Evolutionary conservation across 2,797 vertebrate genomes (phyloP), one percentile per base, ranked within the genome.

Genomic region (Rhinoraja longicauda): DNA sequence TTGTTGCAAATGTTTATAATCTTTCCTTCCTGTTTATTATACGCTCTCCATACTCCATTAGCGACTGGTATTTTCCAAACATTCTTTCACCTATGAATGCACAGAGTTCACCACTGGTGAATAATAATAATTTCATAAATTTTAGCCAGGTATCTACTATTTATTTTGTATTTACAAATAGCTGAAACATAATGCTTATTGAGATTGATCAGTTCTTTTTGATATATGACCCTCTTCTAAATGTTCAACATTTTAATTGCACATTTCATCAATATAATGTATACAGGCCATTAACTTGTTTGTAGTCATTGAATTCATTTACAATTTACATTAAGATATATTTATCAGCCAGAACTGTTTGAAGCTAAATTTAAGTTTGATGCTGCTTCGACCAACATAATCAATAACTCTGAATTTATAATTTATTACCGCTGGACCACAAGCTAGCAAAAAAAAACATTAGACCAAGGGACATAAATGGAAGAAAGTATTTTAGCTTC

Each of bases 21-120:
- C 24, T 79, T 15, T 24, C 29, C 4, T n/a, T 62, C 4, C 1
- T 32, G 29, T 32, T 62, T n/a, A 86, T 62, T 13, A n/a, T 3
- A 17, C 29, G n/a, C 2, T 7, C 26, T 84, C 53, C 64, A 19
- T 17, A 32, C 93, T 93, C 93, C 1, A 0, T 94, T 93, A 93
- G 93, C 45, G 92, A 93, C 94, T 95, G 78, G 77, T 94, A 88
- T 81, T 45, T 45, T 2, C 90, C 93, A 94, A 62, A 86, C 3
- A 1, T 62, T 8, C 1, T 39, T 19, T 78, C 76, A 39, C 10
- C 4, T 24, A 24, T 57, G 70, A 92, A 53, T 92, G 70, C 29
- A 45, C 70, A 92, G 26, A 73, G 19, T 6, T 73, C 39, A 73
- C 19, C 26, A 57, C 0, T 53, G 53, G 39, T 73, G 90, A 92